Evolutionary conservation across 2,797 vertebrate genomes (phyloP).

Genomic region (Cygnus olor): DNA sequence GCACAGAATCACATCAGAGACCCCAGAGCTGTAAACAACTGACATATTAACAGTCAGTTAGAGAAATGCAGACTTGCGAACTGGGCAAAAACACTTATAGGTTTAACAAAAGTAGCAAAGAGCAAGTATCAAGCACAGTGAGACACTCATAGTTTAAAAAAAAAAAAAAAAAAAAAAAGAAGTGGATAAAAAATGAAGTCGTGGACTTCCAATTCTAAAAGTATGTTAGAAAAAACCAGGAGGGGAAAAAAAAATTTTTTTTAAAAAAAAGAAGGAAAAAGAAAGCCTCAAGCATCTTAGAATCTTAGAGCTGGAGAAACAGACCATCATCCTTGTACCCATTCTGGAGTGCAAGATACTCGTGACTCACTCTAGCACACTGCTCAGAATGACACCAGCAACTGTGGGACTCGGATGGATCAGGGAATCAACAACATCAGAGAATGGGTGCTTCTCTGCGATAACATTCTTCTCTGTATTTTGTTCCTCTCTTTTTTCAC

Average conservation of each 20-base stretch:
- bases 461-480: not conserved
- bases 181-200: not conserved
- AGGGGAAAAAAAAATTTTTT: no score
- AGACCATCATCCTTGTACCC: no score
- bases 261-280: not conserved
- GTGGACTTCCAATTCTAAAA: not conserved
- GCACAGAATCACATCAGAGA: not conserved
- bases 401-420: not conserved
- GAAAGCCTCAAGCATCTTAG: not conserved
- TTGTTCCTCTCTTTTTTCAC: not conserved
- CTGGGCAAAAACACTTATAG: not conserved
- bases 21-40: not conserved
- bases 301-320: not conserved
- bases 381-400: not conserved
- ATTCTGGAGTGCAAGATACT: not conserved
- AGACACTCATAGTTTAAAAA: not conserved
- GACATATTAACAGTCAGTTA: not conserved
- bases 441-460: not conserved
- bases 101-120: not conserved
- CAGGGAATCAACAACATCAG: not conserved
- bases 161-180: not conserved
- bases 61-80: not conserved
- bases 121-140: not conserved
- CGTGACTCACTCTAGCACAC: accelerated
- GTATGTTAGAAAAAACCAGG: not conserved